Conservation (phyloP, 2,113 vertebrate species). For the Hydrochoerus hydrochaeris region DNA sequence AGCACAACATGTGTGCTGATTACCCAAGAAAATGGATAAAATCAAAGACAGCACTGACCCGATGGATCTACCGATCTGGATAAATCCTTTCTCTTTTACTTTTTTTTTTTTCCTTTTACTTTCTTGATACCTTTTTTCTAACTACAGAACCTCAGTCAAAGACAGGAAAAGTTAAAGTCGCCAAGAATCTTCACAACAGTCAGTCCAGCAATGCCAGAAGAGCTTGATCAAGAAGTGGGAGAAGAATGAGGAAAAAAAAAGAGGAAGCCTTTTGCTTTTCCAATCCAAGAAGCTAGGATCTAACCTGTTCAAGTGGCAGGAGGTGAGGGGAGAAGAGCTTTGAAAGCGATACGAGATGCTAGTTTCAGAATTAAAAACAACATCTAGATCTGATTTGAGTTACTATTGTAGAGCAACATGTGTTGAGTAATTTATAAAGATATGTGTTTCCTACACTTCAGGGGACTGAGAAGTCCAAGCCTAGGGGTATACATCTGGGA, state of each 20-base stretch:
- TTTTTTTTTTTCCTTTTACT: background rate
- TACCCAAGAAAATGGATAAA: background rate
- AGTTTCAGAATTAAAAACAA: background rate
- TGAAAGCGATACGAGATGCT: background rate
- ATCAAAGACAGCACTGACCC: background rate
- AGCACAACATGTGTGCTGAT: too few species aligned
- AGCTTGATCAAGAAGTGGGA: background rate
- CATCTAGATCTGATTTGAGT: background rate
- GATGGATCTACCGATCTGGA: background rate
- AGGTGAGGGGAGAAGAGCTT: background rate
- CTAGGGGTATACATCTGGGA: background rate
- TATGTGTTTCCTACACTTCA: background rate
- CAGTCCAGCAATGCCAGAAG: background rate
- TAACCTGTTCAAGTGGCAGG: accelerated
- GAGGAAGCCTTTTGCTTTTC: background rate
- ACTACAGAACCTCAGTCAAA: background rate
- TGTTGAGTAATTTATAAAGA: background rate
- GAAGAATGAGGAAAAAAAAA: background rate
- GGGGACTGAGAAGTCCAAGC: too few species aligned
- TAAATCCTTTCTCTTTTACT: background rate
- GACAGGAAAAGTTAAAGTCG: background rate
- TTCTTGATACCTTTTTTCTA: background rate
- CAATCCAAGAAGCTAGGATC: background rate
- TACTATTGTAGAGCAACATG: background rate
- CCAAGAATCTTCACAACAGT: background rate